Base-by-base conservation (phyloP, 2,113 vertebrate genomes). In the Peromyscus maniculatus region DNA sequence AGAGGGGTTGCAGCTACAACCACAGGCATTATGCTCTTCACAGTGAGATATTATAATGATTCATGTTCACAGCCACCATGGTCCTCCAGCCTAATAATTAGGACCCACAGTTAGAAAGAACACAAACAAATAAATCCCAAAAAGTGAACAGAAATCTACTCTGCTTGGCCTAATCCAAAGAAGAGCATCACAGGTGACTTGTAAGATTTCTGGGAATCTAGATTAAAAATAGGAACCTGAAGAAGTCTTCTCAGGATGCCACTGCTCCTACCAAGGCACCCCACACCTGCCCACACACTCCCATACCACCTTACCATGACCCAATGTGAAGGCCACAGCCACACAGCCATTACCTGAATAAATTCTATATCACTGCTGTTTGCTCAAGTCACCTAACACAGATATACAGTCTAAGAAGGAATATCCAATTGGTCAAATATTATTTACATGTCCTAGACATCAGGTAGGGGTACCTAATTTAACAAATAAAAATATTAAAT, bases 291-390 rank as follows among this genome's bases (percentile, higher is more conserved):
- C 7, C 1, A 10, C 11, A 36, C 15, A 36, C 13, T 2, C 26
- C 4, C 33, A 36, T 4, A 36, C 13, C 16, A 24, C 12, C 1
- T 15, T 52, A 15, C 5, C 9, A 5, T 3, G 39, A 24, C 12
- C 31, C 0, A 1, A 77, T 0, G 3, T 39, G 64, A 39, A 43
- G 17, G 24, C 10, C 22, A 84, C 0, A 0, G 26, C 3, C 33
- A 39, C 55, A 15, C 8, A n/a, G 43, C 52, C 69, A 22, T 7
- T 11, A 15, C 15, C 9, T 77, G 28, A 87, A n/a, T 39, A 71
- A 28, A 55, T 31, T 92, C 66, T 33, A 13, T 87, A 49, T 33
- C 1, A 3, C 26, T n/a, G 3, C 3, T 46, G 2, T 5, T 59
- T 89, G 31, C 91, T 72, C 83, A 16, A 3, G 36, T 64, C 24